Conservation (phyloP, 2,113 vertebrate species). For the Danionella cerebrum region DNA sequence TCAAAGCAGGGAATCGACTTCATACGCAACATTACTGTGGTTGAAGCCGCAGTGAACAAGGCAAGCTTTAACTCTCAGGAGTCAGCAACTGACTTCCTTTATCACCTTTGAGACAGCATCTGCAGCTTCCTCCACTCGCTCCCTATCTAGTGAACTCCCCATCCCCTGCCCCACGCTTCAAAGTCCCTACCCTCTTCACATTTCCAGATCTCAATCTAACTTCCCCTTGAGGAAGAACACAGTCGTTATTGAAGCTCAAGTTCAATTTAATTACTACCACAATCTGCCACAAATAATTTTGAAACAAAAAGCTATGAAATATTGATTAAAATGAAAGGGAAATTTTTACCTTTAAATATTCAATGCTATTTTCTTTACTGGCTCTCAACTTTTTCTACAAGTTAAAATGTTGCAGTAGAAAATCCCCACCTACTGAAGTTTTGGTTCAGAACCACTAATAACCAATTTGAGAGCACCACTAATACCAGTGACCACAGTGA, state of each 20-base stretch:
- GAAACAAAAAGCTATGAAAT: background rate
- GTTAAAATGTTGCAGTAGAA: too few relatives aligned
- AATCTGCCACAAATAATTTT: background rate
- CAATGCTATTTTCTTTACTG: too few relatives aligned
- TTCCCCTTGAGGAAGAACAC: slow-evolving; percentile 34
- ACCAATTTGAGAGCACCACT: too few relatives aligned
- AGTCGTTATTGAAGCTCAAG: slow-evolving; percentile 32
- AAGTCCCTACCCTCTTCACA: slow-evolving; percentile 20
- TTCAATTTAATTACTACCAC: background rate
- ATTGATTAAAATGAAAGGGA: background rate
- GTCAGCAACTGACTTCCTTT: slow-evolving; percentile 39
- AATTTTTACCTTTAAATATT: too few relatives aligned
- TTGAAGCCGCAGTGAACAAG: slow-evolving; percentile 34
- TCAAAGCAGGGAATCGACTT: slow-evolving; percentile 23
- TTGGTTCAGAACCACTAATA: too few relatives aligned
- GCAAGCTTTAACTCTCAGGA: slow-evolving; percentile 21
- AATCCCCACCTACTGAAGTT: too few relatives aligned
- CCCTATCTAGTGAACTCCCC: slow-evolving; percentile 23
- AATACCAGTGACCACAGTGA: too few relatives aligned
- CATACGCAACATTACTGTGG: slow-evolving; percentile 32
- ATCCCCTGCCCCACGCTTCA: slow-evolving; percentile 27
- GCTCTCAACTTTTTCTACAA: too few relatives aligned
- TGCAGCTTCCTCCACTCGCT: slow-evolving; percentile 38
- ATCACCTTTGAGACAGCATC: slow-evolving; percentile 12
- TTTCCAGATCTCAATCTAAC: slow-evolving; percentile 37